A percentile compares a stretch with the other conserved stretches of the same genome.
These are phyloP conservation scores for Spodoptera littoralis DNA, from an alignment of 2,888 invertebrate genomes.

Conservation along the genomic window DNA sequence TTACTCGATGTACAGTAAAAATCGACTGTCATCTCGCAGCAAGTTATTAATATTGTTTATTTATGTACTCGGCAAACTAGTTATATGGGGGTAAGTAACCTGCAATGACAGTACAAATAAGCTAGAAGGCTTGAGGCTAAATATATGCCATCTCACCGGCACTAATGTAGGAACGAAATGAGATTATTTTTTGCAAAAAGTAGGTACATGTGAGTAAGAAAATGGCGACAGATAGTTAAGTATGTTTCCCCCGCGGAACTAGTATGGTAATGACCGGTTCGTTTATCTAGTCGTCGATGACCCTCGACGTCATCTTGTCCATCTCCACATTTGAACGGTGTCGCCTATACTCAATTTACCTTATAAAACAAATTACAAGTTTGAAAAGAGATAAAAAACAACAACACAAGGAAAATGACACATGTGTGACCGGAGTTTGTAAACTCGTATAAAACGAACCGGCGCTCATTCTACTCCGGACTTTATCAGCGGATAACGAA, in stretches of 20 bases:
- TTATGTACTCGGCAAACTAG: constrained; percentile 16
- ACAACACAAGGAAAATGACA: constrained; percentile 55
- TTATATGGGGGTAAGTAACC: constrained; percentile 23
- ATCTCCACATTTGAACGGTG: constrained; percentile 44
- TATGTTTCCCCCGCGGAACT: constrained; percentile 64
- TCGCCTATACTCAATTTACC: constrained; percentile 35
- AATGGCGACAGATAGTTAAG: constrained; percentile 26
- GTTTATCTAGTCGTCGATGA: constrained; percentile 59
- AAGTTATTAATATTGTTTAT: not conserved
- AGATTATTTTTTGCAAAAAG: constrained; percentile 18
- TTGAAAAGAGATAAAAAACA: constrained; percentile 50
- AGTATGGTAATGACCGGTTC: constrained; percentile 61
- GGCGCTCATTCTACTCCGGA: constrained; percentile 36
- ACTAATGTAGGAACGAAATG: constrained; percentile 1
- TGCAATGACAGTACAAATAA: constrained; percentile 16
- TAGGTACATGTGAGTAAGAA: constrained; percentile 18
- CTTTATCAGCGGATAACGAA: constrained; percentile 46
- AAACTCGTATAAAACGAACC: constrained; percentile 46
- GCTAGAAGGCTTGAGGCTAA: constrained; percentile 20
- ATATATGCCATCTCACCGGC: constrained; percentile 1
- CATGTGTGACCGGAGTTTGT: constrained; percentile 35
- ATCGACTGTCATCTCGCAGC: not conserved
- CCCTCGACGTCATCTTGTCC: constrained; percentile 48
- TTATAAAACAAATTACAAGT: constrained; percentile 36
- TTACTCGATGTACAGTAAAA: too few species aligned